A percentile compares a stretch with the other conserved stretches of the same genome.
These are phyloP conservation scores for Lutjanus argentimaculatus DNA, from an alignment of 2,797 vertebrate species.

Conservation along the genomic window DNA sequence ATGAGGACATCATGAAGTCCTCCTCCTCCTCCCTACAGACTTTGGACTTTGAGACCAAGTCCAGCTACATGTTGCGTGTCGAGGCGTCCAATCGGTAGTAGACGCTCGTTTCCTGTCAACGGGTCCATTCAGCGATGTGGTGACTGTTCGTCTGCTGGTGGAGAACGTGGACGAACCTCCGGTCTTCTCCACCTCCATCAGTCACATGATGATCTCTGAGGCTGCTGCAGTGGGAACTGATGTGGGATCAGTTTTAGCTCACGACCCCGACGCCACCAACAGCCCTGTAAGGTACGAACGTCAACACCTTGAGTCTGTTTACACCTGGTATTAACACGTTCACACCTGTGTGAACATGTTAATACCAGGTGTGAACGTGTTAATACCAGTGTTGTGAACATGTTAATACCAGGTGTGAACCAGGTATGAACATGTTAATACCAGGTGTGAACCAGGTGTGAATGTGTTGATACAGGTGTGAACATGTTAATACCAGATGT, in stretches of 20 bases:
- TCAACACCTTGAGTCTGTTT: no score
- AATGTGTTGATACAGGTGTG: no score
- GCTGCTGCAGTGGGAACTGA: constrained; percentile 34
- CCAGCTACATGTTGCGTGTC: constrained; percentile 40
- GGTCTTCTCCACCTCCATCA: constrained; percentile 13
- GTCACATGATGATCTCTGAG: constrained; percentile 57
- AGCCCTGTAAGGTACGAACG: constrained; percentile 54
- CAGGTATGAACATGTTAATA: no score
- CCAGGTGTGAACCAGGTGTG: no score
- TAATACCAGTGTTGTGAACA: no score
- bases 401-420: no score
- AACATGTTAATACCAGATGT: no score
- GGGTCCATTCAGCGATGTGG: constrained; percentile 46
- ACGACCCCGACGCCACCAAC: constrained; percentile 42
- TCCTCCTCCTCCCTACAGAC: constrained; percentile 74
- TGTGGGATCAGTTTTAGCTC: constrained; percentile 59
- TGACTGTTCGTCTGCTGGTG: constrained; percentile 46
- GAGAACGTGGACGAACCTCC: constrained; percentile 58
- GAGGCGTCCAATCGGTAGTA: constrained; percentile 58
- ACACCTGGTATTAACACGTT: no score
- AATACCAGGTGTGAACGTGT: no score
- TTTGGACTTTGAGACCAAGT: constrained; percentile 92
- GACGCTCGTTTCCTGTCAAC: constrained; percentile 41
- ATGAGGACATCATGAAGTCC: not conserved
- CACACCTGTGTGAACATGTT: no score